Conservation (phyloP, 2,888 invertebrate genomes). For the Tipula helvola region DNA sequence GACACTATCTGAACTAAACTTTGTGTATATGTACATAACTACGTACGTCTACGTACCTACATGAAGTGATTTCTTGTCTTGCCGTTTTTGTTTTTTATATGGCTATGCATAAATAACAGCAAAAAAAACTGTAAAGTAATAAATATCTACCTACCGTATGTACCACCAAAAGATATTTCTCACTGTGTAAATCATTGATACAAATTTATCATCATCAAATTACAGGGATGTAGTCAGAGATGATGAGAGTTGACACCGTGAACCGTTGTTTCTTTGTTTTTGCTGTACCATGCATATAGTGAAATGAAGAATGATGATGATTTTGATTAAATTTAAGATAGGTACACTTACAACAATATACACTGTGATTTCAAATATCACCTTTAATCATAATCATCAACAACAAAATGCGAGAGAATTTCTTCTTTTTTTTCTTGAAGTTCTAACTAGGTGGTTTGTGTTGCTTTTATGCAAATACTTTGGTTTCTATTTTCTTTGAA, state of each 20-base stretch:
- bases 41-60: background rate
- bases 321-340: background rate
- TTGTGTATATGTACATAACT: background rate
- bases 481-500: background rate
- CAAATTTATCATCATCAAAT: background rate
- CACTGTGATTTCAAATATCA: background rate
- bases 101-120: background rate
- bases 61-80: background rate
- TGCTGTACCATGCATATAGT: background rate
- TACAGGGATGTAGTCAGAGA: background rate
- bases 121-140: background rate
- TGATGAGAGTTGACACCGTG: background rate
- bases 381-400: background rate
- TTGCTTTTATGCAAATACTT: background rate
- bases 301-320: background rate
- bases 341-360: background rate
- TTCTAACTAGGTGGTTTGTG: background rate
- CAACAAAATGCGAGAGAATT: background rate
- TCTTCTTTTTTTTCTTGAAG: background rate
- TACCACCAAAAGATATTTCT: background rate
- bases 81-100: background rate
- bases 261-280: background rate
- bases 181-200: background rate
- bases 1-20: background rate
- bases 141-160: background rate